These are phyloP conservation scores for Brenthis hecate DNA, from an alignment of 2,888 invertebrate genomes.

Conservation along the genomic window DNA sequence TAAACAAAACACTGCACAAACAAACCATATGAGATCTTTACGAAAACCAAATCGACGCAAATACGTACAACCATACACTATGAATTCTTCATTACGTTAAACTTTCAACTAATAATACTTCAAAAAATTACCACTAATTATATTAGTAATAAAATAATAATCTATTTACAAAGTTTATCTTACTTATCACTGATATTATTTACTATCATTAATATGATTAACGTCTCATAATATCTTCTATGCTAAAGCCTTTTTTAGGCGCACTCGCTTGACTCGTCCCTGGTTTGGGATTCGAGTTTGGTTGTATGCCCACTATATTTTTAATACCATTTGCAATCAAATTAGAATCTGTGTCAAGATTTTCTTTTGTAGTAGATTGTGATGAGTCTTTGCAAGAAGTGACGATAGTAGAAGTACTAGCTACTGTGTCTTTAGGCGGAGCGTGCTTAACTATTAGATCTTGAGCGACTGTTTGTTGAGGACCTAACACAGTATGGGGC, in stretches of 20 bases:
- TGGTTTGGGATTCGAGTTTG: constrained; percentile 72
- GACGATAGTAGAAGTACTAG: constrained; percentile 67
- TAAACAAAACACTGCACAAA: constrained; percentile 83
- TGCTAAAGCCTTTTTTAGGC: constrained; percentile 92
- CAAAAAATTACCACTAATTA: constrained; percentile 36
- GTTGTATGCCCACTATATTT: constrained; percentile 79
- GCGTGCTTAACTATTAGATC: constrained; percentile 80
- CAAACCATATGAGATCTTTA: constrained; percentile 82
- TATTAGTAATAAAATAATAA: constrained; percentile 30
- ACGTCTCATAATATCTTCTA: constrained; percentile 95
- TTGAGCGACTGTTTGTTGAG: constrained; percentile 78
- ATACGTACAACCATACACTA: constrained; percentile 73
- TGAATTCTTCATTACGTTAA: constrained; percentile 54
- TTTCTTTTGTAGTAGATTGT: constrained; percentile 53
- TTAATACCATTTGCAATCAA: constrained; percentile 76
- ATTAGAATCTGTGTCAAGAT: constrained; percentile 60
- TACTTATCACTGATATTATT: constrained; percentile 37
- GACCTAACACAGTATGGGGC: constrained; percentile 67
- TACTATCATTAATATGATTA: constrained; percentile 60
- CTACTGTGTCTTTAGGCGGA: constrained; percentile 71
- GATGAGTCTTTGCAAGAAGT: constrained; percentile 62
- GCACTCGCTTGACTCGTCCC: constrained; percentile 83
- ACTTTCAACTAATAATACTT: constrained; percentile 70
- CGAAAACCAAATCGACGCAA: constrained; percentile 79
- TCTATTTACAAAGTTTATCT: constrained; percentile 42